Base-by-base conservation (phyloP, 1,140 invertebrate genomes). In the Cecropterus lyciades region DNA sequence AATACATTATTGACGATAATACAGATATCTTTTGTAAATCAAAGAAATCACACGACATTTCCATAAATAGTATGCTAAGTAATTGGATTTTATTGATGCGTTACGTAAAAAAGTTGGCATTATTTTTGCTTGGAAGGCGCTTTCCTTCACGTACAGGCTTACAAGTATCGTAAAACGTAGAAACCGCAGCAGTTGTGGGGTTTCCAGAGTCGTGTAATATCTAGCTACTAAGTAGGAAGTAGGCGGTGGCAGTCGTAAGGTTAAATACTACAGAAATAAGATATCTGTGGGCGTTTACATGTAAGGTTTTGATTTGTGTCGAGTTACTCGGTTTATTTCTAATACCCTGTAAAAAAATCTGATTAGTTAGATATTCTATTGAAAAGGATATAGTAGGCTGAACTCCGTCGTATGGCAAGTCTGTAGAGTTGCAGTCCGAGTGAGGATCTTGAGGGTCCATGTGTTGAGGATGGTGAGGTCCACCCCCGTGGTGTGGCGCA, bases 381-480 rank as follows among this genome's bases (percentile, higher is more conserved):
- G 94, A 95, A 97, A 98, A 98, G 96, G 97, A 98, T 97, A 98
- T 97, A 95, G 96, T 97, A 96, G 96, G 96, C 93, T 96, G 96
- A 94, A 97, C 95, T 92, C 96, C 96, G 91, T 98, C 97, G 94
- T 96, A 98, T 77, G 95, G 95, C 89, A 97, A 95, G 87, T 97
- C 96, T 56, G 95, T 96, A 73, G 96, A 97, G 93, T 97, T 97
- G 94, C 96, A 97, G 93, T 98, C 97, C 70, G 96, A 97, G 87
- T 95, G 95, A 59, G 96, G 95, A 88, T 97, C 96, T 79, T 95
- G 95, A 90, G 95, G 94, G 93, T 97, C 96, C 94, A 97, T 95
- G 93, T 93, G 87, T 88, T 90, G 85, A 84, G 88, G 89, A 86
- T 92, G 85, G 92, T 94, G 87, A 40, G 75, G 85, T 46, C 68